These are phyloP conservation scores for Microtus ochrogaster DNA, from an alignment of 2,113 vertebrate genomes.

Conservation along the genomic window DNA sequence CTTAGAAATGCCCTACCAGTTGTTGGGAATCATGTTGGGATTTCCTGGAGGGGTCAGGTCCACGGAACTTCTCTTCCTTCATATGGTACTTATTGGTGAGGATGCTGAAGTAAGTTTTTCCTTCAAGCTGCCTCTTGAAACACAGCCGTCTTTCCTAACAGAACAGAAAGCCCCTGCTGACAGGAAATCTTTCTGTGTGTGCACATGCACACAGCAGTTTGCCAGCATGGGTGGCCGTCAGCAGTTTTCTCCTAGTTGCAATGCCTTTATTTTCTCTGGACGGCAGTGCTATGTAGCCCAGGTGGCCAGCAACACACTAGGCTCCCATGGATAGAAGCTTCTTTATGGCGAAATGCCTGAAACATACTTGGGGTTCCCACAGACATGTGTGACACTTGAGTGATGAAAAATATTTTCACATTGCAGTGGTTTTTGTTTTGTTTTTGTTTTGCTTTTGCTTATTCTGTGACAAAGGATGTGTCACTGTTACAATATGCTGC, in stretches of 20 bases:
- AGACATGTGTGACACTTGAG: constrained; percentile 41
- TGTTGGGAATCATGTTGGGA: neutral
- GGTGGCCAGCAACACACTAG: neutral
- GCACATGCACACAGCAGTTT: constrained; percentile 4
- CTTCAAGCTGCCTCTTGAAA: constrained; percentile 37
- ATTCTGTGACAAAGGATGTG: neutral
- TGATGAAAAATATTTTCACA: constrained; percentile 17
- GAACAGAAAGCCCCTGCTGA: constrained; percentile 61
- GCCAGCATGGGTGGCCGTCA: constrained; percentile 37
- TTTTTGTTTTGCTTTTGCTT: neutral
- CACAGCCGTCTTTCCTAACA: constrained; percentile 64
- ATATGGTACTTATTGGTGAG: neutral
- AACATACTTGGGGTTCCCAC: constrained; percentile 22
- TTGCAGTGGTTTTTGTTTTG: neutral
- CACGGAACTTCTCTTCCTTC: constrained; percentile 43
- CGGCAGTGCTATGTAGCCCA: neutral
- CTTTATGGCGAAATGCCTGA: constrained; percentile 42
- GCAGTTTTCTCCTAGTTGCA: constrained; percentile 35
- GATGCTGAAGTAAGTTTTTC: constrained; percentile 59
- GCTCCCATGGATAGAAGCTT: constrained; percentile 15
- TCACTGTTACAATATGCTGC: neutral
- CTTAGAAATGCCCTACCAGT: neutral
- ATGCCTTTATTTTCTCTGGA: constrained; percentile 67
- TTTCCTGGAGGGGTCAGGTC: neutral
- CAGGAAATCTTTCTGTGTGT: constrained; percentile 1